Percentiles rank a stretch among this genome's conserved stretches.
Evolutionary conservation across 2,888 invertebrate genomes (phyloP).

Genomic region (Drosophila diplacantha): DNA sequence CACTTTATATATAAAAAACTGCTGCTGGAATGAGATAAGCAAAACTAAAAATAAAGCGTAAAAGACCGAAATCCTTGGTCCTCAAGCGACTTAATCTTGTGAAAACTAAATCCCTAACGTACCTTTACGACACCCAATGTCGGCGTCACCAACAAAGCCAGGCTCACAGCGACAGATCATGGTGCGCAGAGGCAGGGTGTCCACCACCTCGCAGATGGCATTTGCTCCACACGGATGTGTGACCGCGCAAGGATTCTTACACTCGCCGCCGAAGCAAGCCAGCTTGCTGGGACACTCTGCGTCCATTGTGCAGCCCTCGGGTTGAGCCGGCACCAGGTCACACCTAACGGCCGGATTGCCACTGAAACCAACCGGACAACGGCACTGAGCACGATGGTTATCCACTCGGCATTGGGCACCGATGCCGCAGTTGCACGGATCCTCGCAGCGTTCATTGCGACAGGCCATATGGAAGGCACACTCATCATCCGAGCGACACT

Average conservation of each 20-base stretch:
- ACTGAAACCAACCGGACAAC: constrained; percentile 88
- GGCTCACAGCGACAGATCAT: constrained; percentile 92
- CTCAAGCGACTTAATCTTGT: background rate
- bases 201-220: constrained; percentile 90
- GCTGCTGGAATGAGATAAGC: constrained; percentile 63
- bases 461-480: constrained; percentile 90
- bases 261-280: constrained; percentile 88
- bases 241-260: constrained; percentile 88
- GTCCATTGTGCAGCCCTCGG: constrained; percentile 86
- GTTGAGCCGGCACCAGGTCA: constrained; percentile 79
- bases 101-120: constrained; percentile 59
- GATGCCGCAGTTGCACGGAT: constrained; percentile 91
- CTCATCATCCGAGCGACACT: constrained; percentile 86
- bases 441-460: constrained; percentile 86
- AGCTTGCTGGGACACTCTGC: constrained; percentile 91
- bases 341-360: constrained; percentile 88
- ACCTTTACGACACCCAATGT: constrained; percentile 89
- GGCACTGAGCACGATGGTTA: constrained; percentile 87
- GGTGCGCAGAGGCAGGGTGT: constrained; percentile 90
- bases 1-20: constrained; percentile 34
- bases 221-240: constrained; percentile 88
- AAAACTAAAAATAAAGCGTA: constrained; percentile 54
- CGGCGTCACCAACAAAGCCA: constrained; percentile 91
- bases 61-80: background rate
- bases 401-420: constrained; percentile 87